A percentile compares a stretch with the other conserved stretches of the same genome.
phyloP scores from a whole-genome alignment of 2,113 vertebrate species.

The Pao palembangensis region DNA sequence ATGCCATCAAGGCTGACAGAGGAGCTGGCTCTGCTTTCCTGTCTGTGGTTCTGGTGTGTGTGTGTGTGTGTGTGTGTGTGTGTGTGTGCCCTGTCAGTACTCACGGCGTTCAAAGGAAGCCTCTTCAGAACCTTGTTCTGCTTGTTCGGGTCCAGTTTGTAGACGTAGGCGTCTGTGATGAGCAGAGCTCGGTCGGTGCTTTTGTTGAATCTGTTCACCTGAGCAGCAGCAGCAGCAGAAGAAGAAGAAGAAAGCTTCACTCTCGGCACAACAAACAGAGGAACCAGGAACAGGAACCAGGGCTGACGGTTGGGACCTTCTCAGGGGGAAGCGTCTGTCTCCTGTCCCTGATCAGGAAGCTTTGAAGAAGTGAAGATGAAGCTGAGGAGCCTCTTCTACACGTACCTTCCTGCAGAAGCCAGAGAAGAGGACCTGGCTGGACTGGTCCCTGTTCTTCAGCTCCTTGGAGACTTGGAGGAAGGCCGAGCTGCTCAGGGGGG shows the following conservation, averaged over 20 bases:
- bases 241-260: not conserved
- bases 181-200: slow-evolving; percentile 84
- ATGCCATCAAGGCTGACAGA: too few relatives aligned
- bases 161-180: slow-evolving; percentile 84
- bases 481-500: slow-evolving; percentile 70
- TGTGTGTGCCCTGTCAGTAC: slow-evolving; percentile 25
- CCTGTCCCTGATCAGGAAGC: too few relatives aligned
- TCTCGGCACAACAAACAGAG: not conserved
- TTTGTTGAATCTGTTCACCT: slow-evolving; percentile 89
- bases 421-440: slow-evolving; percentile 81
- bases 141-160: slow-evolving; percentile 85
- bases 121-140: slow-evolving; percentile 83
- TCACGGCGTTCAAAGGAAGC: slow-evolving; percentile 78
- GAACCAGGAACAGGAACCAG: not conserved
- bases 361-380: too few relatives aligned
- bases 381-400: too few relatives aligned
- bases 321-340: too few relatives aligned
- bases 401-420: slow-evolving; percentile 86
- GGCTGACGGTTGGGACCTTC: too few relatives aligned
- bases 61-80: not conserved
- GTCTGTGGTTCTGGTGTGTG: not conserved
- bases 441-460: slow-evolving; percentile 80
- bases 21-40: too few relatives aligned
- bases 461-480: slow-evolving; percentile 75
- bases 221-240: slow-evolving; percentile 1